phyloP scores from a whole-genome alignment of 2,113 vertebrate species.

The Nyctereutes procyonoides region DNA sequence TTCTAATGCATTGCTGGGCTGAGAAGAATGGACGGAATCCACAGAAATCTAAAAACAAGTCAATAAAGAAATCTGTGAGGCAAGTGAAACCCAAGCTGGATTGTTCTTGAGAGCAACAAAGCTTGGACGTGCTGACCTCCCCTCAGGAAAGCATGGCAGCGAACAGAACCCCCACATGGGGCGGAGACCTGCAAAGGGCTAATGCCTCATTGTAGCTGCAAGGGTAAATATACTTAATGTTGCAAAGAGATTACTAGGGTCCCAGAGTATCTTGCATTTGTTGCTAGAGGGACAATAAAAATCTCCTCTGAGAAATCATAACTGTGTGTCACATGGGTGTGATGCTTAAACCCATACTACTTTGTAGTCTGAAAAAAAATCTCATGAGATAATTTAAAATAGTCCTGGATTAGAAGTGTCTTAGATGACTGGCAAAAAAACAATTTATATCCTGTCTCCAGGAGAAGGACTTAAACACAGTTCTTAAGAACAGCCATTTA shows the following conservation, averaged over 20 bases:
- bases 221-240: accelerated
- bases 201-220: neutral
- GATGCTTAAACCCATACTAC: neutral
- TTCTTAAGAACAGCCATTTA: neutral
- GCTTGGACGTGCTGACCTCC: accelerated
- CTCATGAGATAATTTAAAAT: neutral
- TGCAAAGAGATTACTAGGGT: neutral
- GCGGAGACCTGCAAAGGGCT: too few relatives aligned
- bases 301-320: neutral
- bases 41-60: neutral
- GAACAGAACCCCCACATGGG: accelerated
- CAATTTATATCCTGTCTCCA: neutral
- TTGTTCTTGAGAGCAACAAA: neutral
- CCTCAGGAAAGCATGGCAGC: neutral
- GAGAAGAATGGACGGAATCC: neutral
- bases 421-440: neutral
- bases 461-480: neutral
- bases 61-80: accelerated
- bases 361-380: neutral
- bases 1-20: neutral
- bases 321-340: accelerated
- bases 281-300: neutral
- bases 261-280: neutral
- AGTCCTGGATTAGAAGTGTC: too few relatives aligned
- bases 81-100: neutral